Evolutionary conservation across 1,140 invertebrate genomes (phyloP).

Genomic region (Spodoptera litura): DNA sequence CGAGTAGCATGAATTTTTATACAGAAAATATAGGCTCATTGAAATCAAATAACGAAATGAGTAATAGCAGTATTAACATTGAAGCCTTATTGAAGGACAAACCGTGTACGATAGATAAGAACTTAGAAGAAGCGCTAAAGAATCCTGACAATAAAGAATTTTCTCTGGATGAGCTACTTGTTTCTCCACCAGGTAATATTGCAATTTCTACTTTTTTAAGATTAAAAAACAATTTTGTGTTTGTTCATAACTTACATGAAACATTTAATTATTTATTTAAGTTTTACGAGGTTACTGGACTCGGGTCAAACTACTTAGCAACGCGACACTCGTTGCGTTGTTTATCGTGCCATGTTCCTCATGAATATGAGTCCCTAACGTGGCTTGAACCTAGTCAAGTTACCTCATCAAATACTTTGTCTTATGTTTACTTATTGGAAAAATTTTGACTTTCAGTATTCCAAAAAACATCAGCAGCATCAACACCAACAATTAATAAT

Average conservation of each 20-base stretch:
- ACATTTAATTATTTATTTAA: no score
- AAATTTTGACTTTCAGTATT: conserved; percentile 37
- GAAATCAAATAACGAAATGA: neutral
- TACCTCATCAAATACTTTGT: neutral
- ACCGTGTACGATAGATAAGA: conserved; percentile 70
- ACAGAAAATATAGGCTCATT: neutral
- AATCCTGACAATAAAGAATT: conserved; percentile 64
- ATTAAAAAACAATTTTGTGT: no score
- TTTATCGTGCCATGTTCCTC: no score
- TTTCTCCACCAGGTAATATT: conserved; percentile 66
- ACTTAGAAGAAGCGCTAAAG: conserved; percentile 71
- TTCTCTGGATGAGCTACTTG: conserved; percentile 66
- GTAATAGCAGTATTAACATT: conserved; percentile 4
- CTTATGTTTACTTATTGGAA: neutral
- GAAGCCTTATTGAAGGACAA: conserved; percentile 16
- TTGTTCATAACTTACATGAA: no score
- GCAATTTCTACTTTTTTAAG: no score
- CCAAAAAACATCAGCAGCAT: conserved; percentile 55
- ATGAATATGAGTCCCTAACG: no score
- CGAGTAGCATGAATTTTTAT: neutral
- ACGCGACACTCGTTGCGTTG: no score
- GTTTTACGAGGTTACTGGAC: no score
- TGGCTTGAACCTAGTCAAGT: no score
- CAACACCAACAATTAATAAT: conserved; percentile 73
- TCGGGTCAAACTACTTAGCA: no score